Conservation (phyloP, 2,113 vertebrate species). For the Sakesphorus luctuosus region DNA sequence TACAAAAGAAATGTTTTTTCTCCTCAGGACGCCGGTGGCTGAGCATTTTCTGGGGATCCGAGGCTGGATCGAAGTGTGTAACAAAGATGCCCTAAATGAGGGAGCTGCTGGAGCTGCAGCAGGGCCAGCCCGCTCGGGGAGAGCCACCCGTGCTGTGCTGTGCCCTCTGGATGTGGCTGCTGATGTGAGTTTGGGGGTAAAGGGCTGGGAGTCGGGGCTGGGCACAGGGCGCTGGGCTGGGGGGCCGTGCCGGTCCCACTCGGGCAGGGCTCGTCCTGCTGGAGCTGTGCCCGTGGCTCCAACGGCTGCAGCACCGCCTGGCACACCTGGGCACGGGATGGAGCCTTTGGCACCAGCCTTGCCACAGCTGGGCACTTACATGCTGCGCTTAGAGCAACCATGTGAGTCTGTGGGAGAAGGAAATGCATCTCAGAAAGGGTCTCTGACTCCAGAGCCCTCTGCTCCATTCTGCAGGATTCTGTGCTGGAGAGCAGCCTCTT, state of each 20-base stretch:
- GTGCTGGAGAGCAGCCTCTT: not conserved
- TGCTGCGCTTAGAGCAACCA: not conserved
- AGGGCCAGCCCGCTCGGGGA: not conserved
- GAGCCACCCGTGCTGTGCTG: not conserved
- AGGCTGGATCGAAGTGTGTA: not conserved
- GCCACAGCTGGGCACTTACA: not conserved
- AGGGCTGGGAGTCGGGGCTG: not conserved
- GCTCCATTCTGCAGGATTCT: not conserved
- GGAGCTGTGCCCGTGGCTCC: not conserved
- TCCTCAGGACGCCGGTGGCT: not conserved
- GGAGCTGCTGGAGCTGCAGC: not conserved
- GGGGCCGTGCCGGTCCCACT: not conserved
- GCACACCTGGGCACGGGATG: not conserved
- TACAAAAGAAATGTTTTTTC: slow-evolving; percentile 20
- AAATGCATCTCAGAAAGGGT: not conserved
- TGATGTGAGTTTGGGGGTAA: not conserved
- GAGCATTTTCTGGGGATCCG: not conserved
- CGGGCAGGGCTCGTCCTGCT: not conserved
- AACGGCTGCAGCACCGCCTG: accelerated
- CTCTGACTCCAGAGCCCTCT: not conserved
- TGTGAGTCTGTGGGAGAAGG: not conserved
- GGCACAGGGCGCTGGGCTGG: not conserved
- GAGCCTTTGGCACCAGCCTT: not conserved
- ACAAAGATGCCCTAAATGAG: not conserved
- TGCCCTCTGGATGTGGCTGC: not conserved